These are phyloP conservation scores for Pyrocephalus nanus DNA, from an alignment of 2,797 vertebrate genomes.

Conservation along the genomic window DNA sequence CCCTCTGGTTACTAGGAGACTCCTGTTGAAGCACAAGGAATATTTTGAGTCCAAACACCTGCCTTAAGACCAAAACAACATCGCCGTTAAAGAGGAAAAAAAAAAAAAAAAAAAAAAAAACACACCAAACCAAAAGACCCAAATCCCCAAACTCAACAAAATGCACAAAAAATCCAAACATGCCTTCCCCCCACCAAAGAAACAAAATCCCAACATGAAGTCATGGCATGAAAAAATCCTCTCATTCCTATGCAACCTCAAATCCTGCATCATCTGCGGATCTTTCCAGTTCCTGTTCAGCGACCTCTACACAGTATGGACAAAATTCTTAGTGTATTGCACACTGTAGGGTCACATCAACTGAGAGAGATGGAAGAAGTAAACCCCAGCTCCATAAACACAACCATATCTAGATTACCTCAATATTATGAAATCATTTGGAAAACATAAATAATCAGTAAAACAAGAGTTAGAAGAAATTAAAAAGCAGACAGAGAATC, in stretches of 20 bases:
- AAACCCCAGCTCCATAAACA: background rate
- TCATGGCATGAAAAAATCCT: background rate
- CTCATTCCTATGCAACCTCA: background rate
- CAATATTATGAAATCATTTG: background rate
- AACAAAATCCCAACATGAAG: background rate
- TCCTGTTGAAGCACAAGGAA: background rate
- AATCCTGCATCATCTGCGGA: background rate
- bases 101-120: background rate
- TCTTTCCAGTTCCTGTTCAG: background rate
- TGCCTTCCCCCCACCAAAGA: rapidly evolving
- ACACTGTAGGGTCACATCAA: background rate
- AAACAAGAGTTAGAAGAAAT: background rate
- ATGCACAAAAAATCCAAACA: background rate
- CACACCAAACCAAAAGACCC: background rate
- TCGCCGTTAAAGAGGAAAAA: background rate
- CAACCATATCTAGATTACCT: background rate
- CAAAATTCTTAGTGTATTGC: background rate
- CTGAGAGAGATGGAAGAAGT: background rate
- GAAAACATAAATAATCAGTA: background rate
- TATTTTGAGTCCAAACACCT: background rate
- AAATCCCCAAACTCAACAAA: background rate
- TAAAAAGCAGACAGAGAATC: background rate
- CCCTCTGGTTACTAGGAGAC: background rate
- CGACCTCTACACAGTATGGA: background rate
- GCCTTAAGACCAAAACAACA: background rate